These are phyloP conservation scores for Nasonia vitripennis DNA, from an alignment of 1,140 invertebrate species.

Conservation along the genomic window DNA sequence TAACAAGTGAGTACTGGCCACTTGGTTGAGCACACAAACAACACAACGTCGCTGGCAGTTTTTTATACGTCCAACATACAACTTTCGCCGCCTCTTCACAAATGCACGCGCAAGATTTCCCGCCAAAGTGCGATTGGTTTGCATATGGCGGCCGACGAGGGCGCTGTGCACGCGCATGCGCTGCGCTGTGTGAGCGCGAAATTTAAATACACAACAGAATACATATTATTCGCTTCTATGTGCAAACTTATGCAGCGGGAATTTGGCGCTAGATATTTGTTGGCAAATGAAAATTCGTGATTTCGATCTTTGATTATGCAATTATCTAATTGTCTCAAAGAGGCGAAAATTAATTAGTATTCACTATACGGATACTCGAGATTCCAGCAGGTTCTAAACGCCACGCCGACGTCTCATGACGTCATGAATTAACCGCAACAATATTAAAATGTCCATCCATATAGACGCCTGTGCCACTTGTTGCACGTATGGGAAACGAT, in stretches of 20 bases:
- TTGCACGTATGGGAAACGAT: not conserved
- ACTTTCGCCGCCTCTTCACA: not conserved
- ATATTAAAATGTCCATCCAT: no score
- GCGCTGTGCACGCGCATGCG: not conserved
- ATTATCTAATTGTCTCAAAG: not conserved
- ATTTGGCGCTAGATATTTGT: not conserved
- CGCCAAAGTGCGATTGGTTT: not conserved
- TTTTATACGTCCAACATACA: not conserved
- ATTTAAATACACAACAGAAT: not conserved
- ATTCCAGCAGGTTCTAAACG: not conserved
- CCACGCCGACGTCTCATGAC: not conserved
- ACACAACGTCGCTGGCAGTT: no score
- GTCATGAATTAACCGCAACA: not conserved
- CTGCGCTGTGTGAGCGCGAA: not conserved
- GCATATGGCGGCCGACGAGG: not conserved
- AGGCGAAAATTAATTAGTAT: not conserved
- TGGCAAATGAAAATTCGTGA: not conserved
- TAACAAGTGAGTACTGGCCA: no score
- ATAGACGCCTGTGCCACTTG: not conserved
- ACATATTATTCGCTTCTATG: not conserved
- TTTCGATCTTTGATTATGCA: not conserved
- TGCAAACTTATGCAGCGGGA: not conserved
- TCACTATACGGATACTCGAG: not conserved
- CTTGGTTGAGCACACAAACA: no score
- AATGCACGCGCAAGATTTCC: not conserved